Evolutionary conservation across 64 coral and sea anemone species (phyloP), one percentile per base, ranked within the genome.

Genomic region (Stylophora pistillata): DNA sequence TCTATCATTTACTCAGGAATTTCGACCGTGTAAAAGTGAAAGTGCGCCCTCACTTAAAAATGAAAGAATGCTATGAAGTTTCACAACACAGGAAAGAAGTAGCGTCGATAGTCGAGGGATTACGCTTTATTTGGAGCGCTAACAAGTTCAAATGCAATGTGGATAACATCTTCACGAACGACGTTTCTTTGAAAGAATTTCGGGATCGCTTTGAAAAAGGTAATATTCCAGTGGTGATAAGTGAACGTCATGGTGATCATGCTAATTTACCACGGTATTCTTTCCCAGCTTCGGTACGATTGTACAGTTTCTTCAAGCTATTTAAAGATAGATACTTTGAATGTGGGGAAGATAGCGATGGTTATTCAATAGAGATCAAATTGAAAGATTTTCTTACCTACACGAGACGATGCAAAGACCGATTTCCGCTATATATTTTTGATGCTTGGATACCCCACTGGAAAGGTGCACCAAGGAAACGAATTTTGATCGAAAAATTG

Each of bases 391-490:
- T 79, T 17, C 17, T 79, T 26, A 79, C 31, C 10, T 79, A 79
- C 56, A 79, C 27, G 1, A 58, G 55, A 58, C 55, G 54, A 79
- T 79, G 58, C 59, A 29, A 79, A 30, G 77, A 79, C 55, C 56
- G 56, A 79, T 79, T 79, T 58, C 77, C 77, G n/a, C 31, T 79
- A 29, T 79, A 79, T 58, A 32, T 79, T 31, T 79, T 79, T 59
- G 77, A 79, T 79, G 12, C 53, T 56, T 79, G 55, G 29, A 27
- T 79, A 32, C 77, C 77, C 59, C 77, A 61, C 56, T 58, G 77
- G 77, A 79, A 59, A 20, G 77, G 27, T 29, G 10, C 77, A 17
- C 4, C 15, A 26, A 79, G 55, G 55, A 79, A 79, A 60, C 55
- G 7, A 31, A 57, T 3, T 14, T 32, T 60, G 1, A 18, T 79